phyloP scores from a whole-genome alignment of 2,113 vertebrate species.

The Holacanthus passer region DNA sequence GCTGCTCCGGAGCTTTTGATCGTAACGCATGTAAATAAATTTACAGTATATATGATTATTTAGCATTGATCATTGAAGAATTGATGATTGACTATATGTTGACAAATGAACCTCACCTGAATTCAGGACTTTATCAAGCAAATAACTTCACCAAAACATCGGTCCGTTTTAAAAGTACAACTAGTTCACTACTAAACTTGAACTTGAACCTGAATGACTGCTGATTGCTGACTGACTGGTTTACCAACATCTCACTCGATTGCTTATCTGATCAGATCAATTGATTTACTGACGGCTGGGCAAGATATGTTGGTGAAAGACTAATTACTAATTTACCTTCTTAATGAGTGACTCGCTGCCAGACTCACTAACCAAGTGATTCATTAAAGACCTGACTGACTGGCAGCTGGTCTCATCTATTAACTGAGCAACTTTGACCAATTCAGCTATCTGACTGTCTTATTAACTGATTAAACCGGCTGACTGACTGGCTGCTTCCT shows the following conservation, averaged over 20 bases:
- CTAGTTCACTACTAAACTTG: no score
- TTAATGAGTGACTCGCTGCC: slow-evolving; percentile 11
- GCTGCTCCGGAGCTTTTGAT: no score
- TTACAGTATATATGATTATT: no score
- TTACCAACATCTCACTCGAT: not conserved
- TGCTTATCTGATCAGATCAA: not conserved
- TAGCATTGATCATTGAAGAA: no score
- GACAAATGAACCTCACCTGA: no score
- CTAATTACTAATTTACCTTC: slow-evolving; percentile 21
- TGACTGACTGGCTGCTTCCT: not conserved
- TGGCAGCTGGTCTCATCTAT: not conserved
- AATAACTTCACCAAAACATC: no score
- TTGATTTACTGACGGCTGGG: not conserved
- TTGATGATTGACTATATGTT: no score
- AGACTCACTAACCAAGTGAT: slow-evolving; percentile 25
- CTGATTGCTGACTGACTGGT: not conserved
- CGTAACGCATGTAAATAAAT: no score
- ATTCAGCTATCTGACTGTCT: not conserved
- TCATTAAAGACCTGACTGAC: not conserved
- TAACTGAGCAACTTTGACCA: not conserved
- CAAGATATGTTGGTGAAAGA: not conserved
- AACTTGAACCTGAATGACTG: no score
- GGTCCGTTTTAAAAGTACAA: no score
- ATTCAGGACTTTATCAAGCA: no score
- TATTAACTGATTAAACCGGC: slow-evolving; percentile 18